These are phyloP conservation scores for Volucella inflata DNA, from an alignment of 2,888 invertebrate species.

Conservation along the genomic window DNA sequence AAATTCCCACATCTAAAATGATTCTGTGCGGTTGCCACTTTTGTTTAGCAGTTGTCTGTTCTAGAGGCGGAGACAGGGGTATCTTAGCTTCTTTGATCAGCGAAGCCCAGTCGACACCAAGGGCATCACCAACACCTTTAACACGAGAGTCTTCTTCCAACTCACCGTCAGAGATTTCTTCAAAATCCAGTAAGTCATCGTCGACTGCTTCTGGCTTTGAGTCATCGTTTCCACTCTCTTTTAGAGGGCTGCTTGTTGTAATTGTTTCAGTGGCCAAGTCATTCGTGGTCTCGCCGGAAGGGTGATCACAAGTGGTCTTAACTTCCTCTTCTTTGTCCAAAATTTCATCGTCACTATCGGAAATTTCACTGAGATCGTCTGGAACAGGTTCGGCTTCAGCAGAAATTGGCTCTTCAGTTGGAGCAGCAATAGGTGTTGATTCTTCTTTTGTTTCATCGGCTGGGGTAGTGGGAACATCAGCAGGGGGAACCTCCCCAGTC, in stretches of 20 bases:
- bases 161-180: conserved; percentile 95
- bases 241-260: conserved; percentile 75
- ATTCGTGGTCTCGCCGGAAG: conserved; percentile 3
- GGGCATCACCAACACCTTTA: conserved; percentile 91
- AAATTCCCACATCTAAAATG: conserved; percentile 91
- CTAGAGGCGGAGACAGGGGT: conserved; percentile 78
- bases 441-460: conserved; percentile 25
- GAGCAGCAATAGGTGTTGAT: not conserved
- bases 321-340: conserved; percentile 89
- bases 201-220: conserved; percentile 77
- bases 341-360: conserved; percentile 95
- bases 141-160: conserved; percentile 92
- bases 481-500: conserved; percentile 6
- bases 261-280: conserved; percentile 17
- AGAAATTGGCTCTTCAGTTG: conserved; percentile 26
- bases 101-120: conserved; percentile 98
- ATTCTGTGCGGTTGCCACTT: conserved; percentile 93
- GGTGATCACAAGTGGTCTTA: conserved; percentile 65
- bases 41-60: conserved; percentile 86
- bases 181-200: conserved; percentile 88
- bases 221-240: conserved; percentile 69
- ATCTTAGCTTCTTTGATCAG: conserved; percentile 90
- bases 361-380: conserved; percentile 91
- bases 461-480: not conserved
- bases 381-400: conserved; percentile 76